phyloP scores from a whole-genome alignment of 2,797 vertebrate species.

The Phataginus tricuspis region DNA sequence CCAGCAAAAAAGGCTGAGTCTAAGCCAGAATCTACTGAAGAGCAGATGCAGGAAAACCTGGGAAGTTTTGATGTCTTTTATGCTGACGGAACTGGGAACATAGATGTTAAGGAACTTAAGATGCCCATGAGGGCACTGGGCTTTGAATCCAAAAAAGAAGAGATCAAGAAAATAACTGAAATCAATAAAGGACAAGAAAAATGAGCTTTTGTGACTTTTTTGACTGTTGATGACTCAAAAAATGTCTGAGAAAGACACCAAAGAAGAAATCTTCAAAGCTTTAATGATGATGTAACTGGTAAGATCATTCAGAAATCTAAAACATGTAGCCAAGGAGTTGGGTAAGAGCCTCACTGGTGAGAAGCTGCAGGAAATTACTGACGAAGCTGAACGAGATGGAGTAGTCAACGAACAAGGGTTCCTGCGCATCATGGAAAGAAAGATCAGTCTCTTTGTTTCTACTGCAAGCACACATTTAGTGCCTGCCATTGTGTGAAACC shows the following conservation, averaged over 20 bases:
- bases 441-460: slow-evolving; percentile 58
- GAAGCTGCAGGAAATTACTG: slow-evolving; percentile 98
- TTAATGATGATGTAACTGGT: slow-evolving; percentile 97
- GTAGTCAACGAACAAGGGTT: slow-evolving; percentile 97
- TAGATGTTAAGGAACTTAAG: slow-evolving; percentile 96
- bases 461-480: not conserved
- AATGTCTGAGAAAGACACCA: slow-evolving; percentile 98
- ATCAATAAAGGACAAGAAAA: slow-evolving; percentile 95
- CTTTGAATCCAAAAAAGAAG: slow-evolving; percentile 97
- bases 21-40: slow-evolving; percentile 93
- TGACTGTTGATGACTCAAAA: slow-evolving; percentile 93
- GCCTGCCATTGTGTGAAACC: slow-evolving; percentile 28
- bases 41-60: slow-evolving; percentile 93
- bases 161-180: slow-evolving; percentile 95
- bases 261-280: slow-evolving; percentile 97
- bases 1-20: slow-evolving; percentile 90
- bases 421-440: slow-evolving; percentile 97
- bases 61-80: slow-evolving; percentile 96
- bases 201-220: slow-evolving; percentile 94
- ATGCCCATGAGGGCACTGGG: slow-evolving; percentile 97
- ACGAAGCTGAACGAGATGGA: slow-evolving; percentile 94
- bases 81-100: slow-evolving; percentile 92
- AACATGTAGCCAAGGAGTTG: slow-evolving; percentile 94
- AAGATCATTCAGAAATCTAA: slow-evolving; percentile 96
- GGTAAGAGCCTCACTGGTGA: slow-evolving; percentile 97